These are phyloP conservation scores for Rhimphoctona megacephalus DNA, from an alignment of 2,888 invertebrate species.

Conservation along the genomic window DNA sequence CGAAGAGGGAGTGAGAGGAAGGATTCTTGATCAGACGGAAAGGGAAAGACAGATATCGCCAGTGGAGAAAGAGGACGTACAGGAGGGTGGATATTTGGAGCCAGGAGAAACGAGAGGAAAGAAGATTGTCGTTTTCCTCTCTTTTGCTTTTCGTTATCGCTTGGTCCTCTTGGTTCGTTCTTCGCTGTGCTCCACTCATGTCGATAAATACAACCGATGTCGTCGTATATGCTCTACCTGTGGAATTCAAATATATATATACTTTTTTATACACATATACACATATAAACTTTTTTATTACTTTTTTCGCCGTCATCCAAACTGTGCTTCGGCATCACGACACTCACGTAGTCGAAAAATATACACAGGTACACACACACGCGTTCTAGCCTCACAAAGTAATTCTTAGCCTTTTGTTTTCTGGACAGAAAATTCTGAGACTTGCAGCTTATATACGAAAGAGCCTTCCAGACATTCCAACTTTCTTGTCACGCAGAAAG, in stretches of 20 bases:
- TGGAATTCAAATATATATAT: slow-evolving; percentile 51
- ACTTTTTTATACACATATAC: too few relatives aligned
- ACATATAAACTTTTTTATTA: slow-evolving; percentile 41
- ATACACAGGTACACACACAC: slow-evolving; percentile 16
- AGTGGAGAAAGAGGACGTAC: slow-evolving; percentile 39
- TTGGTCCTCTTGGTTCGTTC: slow-evolving; percentile 44
- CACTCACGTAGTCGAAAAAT: slow-evolving; percentile 63
- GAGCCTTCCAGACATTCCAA: slow-evolving; percentile 72
- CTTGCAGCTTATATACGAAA: slow-evolving; percentile 34
- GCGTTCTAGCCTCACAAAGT: slow-evolving; percentile 4
- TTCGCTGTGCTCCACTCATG: slow-evolving; percentile 69
- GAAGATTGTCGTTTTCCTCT: slow-evolving; percentile 36
- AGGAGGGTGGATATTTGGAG: slow-evolving; percentile 37
- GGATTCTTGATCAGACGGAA: slow-evolving; percentile 37
- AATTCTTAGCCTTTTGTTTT: slow-evolving; percentile 65
- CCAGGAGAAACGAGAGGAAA: slow-evolving; percentile 45
- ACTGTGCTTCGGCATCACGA: slow-evolving; percentile 74
- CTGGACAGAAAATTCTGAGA: slow-evolving; percentile 57
- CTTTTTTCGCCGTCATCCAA: slow-evolving; percentile 72
- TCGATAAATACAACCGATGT: slow-evolving; percentile 80
- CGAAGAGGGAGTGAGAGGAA: slow-evolving; percentile 49
- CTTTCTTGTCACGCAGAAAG: slow-evolving; percentile 71
- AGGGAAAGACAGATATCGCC: slow-evolving; percentile 38
- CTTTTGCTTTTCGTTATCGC: slow-evolving; percentile 53
- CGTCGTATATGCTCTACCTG: slow-evolving; percentile 71